These are phyloP conservation scores for Apostichopus leukothele DNA, from an alignment of 53 echinoderm and acorn worm genomes.

Conservation along the genomic window DNA sequence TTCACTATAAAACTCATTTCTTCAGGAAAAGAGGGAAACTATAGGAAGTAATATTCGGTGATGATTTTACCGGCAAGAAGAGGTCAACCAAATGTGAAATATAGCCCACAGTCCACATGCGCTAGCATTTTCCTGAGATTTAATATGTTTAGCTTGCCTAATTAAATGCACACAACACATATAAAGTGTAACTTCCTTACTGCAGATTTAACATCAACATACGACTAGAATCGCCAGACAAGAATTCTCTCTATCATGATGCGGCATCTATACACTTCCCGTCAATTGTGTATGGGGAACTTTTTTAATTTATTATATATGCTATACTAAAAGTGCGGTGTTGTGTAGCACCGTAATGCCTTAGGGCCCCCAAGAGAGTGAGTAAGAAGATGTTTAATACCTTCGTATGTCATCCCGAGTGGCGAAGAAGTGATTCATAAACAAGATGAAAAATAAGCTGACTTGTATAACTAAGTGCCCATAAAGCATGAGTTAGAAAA, in stretches of 20 bases:
- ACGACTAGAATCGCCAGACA: background rate
- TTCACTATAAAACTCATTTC: no score
- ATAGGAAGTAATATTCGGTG: no score
- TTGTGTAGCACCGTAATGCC: background rate
- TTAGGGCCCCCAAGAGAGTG: background rate
- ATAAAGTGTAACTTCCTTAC: background rate
- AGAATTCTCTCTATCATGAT: background rate
- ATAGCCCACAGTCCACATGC: no score
- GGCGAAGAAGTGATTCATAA: background rate
- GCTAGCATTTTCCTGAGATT: no score
- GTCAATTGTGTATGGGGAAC: background rate
- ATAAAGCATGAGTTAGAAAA: background rate
- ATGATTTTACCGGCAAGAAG: no score
- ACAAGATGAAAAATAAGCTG: background rate
- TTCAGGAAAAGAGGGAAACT: no score
- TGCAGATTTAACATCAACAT: background rate
- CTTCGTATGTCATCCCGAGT: background rate
- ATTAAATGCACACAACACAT: no score
- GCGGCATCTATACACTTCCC: background rate
- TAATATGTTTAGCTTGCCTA: no score
- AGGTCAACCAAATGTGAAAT: no score
- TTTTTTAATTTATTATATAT: background rate
- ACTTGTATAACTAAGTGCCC: background rate
- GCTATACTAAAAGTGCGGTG: background rate
- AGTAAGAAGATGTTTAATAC: constrained; percentile 1